Evolutionary conservation across 2,888 invertebrate genomes (phyloP), one percentile per base, ranked within the genome.

Genomic region (Graphium colonna): DNA sequence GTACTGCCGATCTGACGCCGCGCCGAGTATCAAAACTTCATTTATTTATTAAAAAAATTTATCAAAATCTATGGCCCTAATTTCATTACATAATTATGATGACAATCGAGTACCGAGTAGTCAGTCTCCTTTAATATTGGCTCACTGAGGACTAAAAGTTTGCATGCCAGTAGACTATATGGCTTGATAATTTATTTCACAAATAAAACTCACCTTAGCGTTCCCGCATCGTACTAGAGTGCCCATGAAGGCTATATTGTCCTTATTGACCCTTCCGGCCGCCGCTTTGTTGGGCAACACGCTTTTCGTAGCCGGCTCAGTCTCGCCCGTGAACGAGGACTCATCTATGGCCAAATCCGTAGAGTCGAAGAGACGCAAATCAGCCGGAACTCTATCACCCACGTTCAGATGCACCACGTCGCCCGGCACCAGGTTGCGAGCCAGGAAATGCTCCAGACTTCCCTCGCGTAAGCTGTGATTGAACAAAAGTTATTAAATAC

Each of bases 291-390:
- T 91, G 57, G 94, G 94, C 50, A 92, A 78, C 0, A 94, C 93
- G 55, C 91, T 93, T 82, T 97, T 97, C 36, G 90, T 90, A 0
- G 96, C 94, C 12, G 99, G 98, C 75, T 98, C 97, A 0, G 98
- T 98, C 88, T 99, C 99, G 0, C 99, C 99, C 0, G 99, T 99
- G 79, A 99, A 98, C 62, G 98, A 98, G 48, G 98, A 98, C 87
- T 99, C 99, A 81, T 99, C 99, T 44, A 99, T 95, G 2, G 96
- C 95, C 60, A 99, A 90, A 84, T 98, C 98, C 10, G 95, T 93
- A 0, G 97, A 93, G 78, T 98, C 98, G 78, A 95, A 95, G n/a
- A 99, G 91, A 31, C 99, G 91, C 31, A 99, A 87, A 89, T 99
- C 99, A 0, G 99, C 99, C 4, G 99, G 99, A 40, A 99, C 97